A percentile compares a stretch with the other conserved stretches of the same genome.
These are phyloP conservation scores for Pogonus chalceus DNA, from an alignment of 1,140 invertebrate genomes.

Conservation along the genomic window DNA sequence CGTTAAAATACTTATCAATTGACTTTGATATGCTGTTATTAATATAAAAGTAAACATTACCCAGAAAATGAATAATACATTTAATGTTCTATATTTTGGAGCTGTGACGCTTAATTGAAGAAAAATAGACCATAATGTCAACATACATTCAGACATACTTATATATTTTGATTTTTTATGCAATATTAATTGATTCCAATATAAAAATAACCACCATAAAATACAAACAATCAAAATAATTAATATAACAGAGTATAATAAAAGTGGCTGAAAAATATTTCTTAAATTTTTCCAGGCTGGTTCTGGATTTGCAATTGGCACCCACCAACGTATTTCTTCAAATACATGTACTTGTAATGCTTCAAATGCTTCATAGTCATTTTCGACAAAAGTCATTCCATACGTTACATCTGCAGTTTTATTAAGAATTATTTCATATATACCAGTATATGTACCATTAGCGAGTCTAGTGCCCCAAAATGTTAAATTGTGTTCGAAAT, in stretches of 20 bases:
- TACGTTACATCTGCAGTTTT: conserved; percentile 12
- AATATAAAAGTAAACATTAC: background rate
- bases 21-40: background rate
- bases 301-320: background rate
- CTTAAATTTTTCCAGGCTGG: background rate
- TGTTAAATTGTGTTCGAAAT: background rate
- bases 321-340: background rate
- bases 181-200: background rate
- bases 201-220: background rate
- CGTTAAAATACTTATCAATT: background rate
- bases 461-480: background rate
- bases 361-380: background rate
- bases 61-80: background rate
- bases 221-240: background rate
- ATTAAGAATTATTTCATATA: background rate
- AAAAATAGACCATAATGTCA: background rate
- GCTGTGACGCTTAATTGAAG: background rate
- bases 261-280: background rate
- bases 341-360: background rate
- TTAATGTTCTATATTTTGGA: background rate
- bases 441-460: background rate
- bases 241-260: background rate
- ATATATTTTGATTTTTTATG: background rate
- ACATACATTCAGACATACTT: background rate
- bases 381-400: conserved; percentile 1